Conservation (phyloP, 1,140 invertebrate genomes). For the Amyelois transitella region DNA sequence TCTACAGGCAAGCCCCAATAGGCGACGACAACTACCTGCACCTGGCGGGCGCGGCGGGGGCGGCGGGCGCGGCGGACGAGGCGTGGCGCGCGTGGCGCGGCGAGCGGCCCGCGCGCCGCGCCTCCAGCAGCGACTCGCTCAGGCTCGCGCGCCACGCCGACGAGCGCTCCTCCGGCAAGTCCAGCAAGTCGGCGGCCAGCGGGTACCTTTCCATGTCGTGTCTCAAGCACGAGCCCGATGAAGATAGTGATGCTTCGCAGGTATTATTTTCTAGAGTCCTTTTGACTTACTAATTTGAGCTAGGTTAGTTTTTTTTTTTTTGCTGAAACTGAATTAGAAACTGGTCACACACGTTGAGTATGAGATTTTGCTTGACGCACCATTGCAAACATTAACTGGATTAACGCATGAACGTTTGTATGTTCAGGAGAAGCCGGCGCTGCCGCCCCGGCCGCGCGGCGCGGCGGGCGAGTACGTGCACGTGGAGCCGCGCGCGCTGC, state of each 20-base stretch:
- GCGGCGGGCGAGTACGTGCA: conserved; percentile 55
- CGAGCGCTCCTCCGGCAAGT: conserved; percentile 59
- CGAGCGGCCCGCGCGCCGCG: conserved; percentile 46
- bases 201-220: conserved; percentile 68
- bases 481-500: conserved; percentile 40
- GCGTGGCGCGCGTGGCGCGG: conserved; percentile 50
- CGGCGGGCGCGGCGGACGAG: conserved; percentile 34
- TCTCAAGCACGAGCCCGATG: conserved; percentile 53
- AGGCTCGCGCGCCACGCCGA: conserved; percentile 46
- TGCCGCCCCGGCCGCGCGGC: conserved; percentile 56
- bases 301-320: no score
- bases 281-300: no score
- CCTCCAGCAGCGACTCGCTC: conserved; percentile 60
- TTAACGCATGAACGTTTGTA: no score
- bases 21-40: conserved; percentile 90
- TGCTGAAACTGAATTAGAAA: no score
- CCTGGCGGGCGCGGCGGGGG: conserved; percentile 51
- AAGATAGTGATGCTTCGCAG: conserved; percentile 45
- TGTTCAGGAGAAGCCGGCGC: conserved; percentile 31
- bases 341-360: no score
- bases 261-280: no score
- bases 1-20: conserved; percentile 86
- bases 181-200: conserved; percentile 50
- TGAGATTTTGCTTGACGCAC: no score
- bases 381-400: no score